A percentile compares a stretch with the other conserved stretches of the same genome.
Evolutionary conservation across 1,140 invertebrate genomes (phyloP).

Genomic region (Drosophila dunni): DNA sequence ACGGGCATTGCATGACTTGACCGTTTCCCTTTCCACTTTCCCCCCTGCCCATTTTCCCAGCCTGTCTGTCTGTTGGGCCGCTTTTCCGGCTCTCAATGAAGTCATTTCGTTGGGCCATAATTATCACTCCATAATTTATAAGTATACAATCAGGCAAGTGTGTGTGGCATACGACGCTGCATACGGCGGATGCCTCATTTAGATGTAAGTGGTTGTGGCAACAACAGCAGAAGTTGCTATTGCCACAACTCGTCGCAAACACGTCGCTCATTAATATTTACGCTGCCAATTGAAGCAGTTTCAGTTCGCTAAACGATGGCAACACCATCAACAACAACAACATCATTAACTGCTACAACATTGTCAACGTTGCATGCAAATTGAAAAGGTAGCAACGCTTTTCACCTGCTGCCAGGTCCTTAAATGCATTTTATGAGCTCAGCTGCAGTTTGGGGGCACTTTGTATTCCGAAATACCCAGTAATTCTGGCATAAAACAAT

Average conservation of each 20-base stretch:
- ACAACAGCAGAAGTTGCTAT: slow-evolving; percentile 9
- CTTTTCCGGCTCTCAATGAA: slow-evolving; percentile 48
- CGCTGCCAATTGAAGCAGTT: slow-evolving; percentile 68
- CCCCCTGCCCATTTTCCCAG: slow-evolving; percentile 4
- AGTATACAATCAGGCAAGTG: slow-evolving; percentile 12
- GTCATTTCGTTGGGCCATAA: slow-evolving; percentile 53
- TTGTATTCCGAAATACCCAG: background rate
- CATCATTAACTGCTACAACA: slow-evolving; percentile 18
- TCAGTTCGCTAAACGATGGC: slow-evolving; percentile 48
- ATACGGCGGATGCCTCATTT: slow-evolving; percentile 31
- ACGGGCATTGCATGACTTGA: slow-evolving; percentile 22
- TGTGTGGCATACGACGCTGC: slow-evolving; percentile 21
- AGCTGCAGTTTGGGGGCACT: background rate
- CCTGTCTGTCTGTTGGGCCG: slow-evolving; percentile 6
- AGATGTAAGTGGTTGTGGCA: slow-evolving; percentile 29
- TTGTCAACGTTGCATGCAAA: slow-evolving; percentile 53
- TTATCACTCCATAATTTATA: slow-evolving; percentile 48
- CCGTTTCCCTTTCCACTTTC: slow-evolving; percentile 18
- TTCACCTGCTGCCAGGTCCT: slow-evolving; percentile 15
- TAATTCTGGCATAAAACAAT: background rate
- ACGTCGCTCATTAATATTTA: slow-evolving; percentile 76
- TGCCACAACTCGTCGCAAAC: slow-evolving; percentile 44
- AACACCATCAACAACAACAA: slow-evolving; percentile 38
- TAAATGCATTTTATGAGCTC: slow-evolving; percentile 18
- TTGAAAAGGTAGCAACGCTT: slow-evolving; percentile 13